phyloP scores from a whole-genome alignment of 2,888 invertebrate species.

The Hirudinaria manillensis region DNA sequence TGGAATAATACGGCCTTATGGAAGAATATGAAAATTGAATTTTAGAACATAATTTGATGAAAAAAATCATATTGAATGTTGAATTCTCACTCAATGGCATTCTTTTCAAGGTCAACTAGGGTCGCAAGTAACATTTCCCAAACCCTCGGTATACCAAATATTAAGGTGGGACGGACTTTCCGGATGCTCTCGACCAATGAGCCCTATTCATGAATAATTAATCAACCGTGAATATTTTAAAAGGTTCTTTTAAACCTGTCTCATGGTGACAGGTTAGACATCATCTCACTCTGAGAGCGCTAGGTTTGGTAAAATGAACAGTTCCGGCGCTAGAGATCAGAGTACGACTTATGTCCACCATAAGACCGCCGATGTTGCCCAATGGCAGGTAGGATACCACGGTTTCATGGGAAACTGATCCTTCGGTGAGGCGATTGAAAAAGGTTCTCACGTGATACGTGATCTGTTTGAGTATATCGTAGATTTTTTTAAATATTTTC shows the following conservation, averaged over 20 bases:
- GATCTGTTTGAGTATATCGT: too few species aligned
- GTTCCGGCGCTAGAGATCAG: conserved; percentile 16
- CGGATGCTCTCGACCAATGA: conserved; percentile 45
- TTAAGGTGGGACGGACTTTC: conserved; percentile 72
- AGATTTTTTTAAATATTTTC: too few species aligned
- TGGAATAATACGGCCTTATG: too few species aligned
- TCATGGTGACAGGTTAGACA: too few species aligned
- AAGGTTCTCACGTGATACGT: too few species aligned
- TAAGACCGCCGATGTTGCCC: background rate
- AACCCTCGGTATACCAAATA: conserved; percentile 81
- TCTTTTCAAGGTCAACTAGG: conserved; percentile 62
- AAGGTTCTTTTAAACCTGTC: too few species aligned
- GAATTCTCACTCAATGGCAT: too few species aligned
- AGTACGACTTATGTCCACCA: conserved; percentile 4
- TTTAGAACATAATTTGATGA: too few species aligned
- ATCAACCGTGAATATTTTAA: too few species aligned
- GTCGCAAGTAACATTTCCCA: conserved; percentile 88
- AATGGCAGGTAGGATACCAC: conserved; percentile 14
- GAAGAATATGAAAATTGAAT: too few species aligned
- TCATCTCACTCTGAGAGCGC: conserved; percentile 15
- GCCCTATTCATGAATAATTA: conserved; percentile 57
- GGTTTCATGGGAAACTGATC: background rate
- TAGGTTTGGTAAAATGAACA: background rate
- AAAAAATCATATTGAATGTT: too few species aligned
- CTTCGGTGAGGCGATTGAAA: background rate